A percentile compares a stretch with the other conserved stretches of the same genome.
phyloP scores from a whole-genome alignment of 2,113 vertebrate genomes.

The Cygnus atratus region DNA sequence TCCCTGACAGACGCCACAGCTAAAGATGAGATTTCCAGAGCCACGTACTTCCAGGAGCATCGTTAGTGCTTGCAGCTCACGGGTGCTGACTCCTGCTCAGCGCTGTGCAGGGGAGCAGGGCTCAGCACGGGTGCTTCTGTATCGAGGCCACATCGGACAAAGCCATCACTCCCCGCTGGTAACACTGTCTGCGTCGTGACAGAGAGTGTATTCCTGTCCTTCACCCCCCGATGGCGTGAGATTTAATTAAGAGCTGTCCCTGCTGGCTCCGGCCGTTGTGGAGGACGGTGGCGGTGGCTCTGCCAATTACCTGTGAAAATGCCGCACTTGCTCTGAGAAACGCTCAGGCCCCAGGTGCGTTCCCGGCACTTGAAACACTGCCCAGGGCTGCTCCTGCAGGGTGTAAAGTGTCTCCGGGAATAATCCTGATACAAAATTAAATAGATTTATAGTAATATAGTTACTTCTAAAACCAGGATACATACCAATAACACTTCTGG shows the following conservation, averaged over 20 bases:
- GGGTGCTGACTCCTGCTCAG: not conserved
- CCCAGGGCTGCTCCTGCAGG: not conserved
- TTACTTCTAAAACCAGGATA: not conserved
- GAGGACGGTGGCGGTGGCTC: not conserved
- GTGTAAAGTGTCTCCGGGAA: not conserved
- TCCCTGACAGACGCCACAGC: not conserved
- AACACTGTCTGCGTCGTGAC: not conserved
- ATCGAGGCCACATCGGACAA: rapidly evolving
- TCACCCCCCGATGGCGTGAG: rapidly evolving
- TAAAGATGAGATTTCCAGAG: not conserved
- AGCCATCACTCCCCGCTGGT: rapidly evolving
- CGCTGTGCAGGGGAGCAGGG: rapidly evolving
- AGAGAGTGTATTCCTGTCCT: not conserved
- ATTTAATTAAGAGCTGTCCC: not conserved
- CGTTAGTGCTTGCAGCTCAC: rapidly evolving
- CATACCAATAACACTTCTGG: not conserved
- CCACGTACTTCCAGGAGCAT: not conserved
- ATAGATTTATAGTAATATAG: not conserved
- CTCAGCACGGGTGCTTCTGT: not conserved
- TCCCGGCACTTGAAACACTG: rapidly evolving
- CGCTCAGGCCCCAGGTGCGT: rapidly evolving
- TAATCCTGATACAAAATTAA: not conserved
- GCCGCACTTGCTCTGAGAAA: not conserved
- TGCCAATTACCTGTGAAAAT: not conserved
- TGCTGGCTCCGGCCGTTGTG: rapidly evolving